These are phyloP conservation scores for Horisme vitalbata DNA, from an alignment of 2,888 invertebrate genomes.

Conservation along the genomic window DNA sequence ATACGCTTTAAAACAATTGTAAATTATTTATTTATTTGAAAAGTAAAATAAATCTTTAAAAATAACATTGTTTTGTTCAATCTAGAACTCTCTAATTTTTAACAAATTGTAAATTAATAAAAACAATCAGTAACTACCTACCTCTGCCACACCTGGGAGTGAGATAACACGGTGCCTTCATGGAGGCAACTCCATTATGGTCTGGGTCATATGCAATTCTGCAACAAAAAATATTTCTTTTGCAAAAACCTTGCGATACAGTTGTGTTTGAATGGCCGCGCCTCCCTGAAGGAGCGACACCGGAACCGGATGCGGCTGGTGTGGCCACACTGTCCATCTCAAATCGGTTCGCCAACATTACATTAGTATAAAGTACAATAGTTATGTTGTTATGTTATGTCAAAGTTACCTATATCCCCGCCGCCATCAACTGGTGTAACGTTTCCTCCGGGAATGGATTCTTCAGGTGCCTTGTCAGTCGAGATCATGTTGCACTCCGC, in stretches of 20 bases:
- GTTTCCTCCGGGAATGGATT: conserved; percentile 20
- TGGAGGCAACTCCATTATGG: neutral
- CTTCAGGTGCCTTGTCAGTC: conserved; percentile 13
- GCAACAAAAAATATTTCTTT: neutral
- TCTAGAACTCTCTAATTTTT: neutral
- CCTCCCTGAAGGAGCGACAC: too few relatives aligned
- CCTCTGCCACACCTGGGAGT: too few relatives aligned
- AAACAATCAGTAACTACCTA: too few relatives aligned
- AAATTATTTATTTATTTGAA: conserved; percentile 79
- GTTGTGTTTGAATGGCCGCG: too few relatives aligned
- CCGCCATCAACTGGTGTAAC: conserved; percentile 10
- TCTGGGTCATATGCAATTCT: conserved; percentile 1
- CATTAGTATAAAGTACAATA: too few relatives aligned
- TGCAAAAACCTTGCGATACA: too few relatives aligned
- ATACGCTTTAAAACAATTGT: conserved; percentile 69
- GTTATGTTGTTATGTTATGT: too few relatives aligned
- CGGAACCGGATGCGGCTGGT: too few relatives aligned
- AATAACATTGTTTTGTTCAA: conserved; percentile 28
- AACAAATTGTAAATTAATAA: neutral
- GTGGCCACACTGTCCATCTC: too few relatives aligned
- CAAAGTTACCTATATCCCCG: conserved; percentile 5
- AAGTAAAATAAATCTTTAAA: conserved; percentile 46
- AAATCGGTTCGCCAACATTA: too few relatives aligned
- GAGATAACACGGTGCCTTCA: too few relatives aligned
- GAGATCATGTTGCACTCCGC: conserved; percentile 52